Evolutionary conservation across 2,797 vertebrate species (phyloP).

Genomic region (Zenarchopterus dispar): DNA sequence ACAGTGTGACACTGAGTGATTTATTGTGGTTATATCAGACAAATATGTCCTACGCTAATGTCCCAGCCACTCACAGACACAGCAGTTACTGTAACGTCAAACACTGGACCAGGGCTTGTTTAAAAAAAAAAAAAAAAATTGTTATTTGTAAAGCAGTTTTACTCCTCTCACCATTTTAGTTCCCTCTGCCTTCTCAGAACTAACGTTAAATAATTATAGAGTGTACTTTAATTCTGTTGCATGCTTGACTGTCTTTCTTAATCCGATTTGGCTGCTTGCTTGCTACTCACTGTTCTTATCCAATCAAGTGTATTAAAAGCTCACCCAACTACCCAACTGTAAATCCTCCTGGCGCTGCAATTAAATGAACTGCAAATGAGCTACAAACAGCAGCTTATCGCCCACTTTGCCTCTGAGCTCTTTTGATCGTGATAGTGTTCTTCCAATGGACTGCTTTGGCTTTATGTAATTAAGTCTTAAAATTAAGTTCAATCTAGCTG

Average conservation of each 20-base stretch:
- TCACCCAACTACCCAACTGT: neutral
- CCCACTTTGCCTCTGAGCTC: neutral
- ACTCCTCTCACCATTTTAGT: neutral
- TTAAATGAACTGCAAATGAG: conserved; percentile 3
- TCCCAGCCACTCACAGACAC: neutral
- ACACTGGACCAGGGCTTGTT: conserved; percentile 1
- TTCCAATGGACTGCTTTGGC: neutral
- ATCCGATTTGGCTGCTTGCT: neutral
- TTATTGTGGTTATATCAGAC: conserved; percentile 10
- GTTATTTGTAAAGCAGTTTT: neutral
- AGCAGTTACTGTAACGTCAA: conserved; percentile 29
- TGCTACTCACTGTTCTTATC: neutral
- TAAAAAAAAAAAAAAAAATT: too few species aligned
- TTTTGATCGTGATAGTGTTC: neutral
- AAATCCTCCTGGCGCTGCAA: conserved; percentile 2
- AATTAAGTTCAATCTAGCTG: too few species aligned
- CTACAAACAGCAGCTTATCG: neutral
- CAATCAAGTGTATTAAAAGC: conserved; percentile 2
- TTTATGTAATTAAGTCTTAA: too few species aligned
- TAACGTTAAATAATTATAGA: neutral
- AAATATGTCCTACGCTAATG: neutral
- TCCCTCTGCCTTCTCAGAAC: neutral
- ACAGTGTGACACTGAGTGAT: conserved; percentile 22
- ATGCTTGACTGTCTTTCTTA: neutral
- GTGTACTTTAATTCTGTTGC: neutral